Base-by-base conservation (phyloP, 2,888 invertebrate genomes). In the Trichacis sp. region DNA sequence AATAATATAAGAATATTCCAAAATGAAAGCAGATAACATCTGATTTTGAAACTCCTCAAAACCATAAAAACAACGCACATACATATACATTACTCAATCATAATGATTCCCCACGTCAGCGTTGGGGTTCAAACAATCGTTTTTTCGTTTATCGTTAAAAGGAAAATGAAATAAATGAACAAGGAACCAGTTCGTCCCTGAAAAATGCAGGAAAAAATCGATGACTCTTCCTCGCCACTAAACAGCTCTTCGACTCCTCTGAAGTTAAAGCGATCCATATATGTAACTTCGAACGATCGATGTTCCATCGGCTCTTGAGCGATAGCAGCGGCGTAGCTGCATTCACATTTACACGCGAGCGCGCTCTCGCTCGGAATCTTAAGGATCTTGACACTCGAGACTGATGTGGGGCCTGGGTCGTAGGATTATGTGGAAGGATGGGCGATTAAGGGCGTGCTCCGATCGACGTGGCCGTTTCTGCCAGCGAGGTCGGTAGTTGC, bases 311-410 rank as follows among this genome's bases (percentile, higher is more conserved):
- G 38, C 50, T 50, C 38, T 40, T 50, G 19, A 24, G 20, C 19
- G 50, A 50, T 36, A 19, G 20, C 38, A 45, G 29, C 33, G 24
- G 43, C 43, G 15, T 53, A 45, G 29, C 33, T 18, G 43, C 43
- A 30, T 53, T 43, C 45, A 29, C 53, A 53, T 20, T 53, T 18
- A 43, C 43, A 53, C 53, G 45, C 45, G 45, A 53, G 43, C 43
- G 17, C 30, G n/a, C n/a, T n/a, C 30, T 45, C 45, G 45, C 40
- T 33, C 63, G 71, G 64, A 71, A 72, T 72, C 67, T 65, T 54
- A 53, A 40, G 68, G 67, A 72, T 73, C 73, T 68, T 73, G 73
- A 73, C 72, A 71, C 71, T 73, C 71, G 63, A 64, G 57, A 55
- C 51, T 64, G 52, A 72, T 57, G 62, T 64, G 60, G 64, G 63